Conservation (phyloP, 2,888 invertebrate species). For the Eledone cirrhosa region DNA sequence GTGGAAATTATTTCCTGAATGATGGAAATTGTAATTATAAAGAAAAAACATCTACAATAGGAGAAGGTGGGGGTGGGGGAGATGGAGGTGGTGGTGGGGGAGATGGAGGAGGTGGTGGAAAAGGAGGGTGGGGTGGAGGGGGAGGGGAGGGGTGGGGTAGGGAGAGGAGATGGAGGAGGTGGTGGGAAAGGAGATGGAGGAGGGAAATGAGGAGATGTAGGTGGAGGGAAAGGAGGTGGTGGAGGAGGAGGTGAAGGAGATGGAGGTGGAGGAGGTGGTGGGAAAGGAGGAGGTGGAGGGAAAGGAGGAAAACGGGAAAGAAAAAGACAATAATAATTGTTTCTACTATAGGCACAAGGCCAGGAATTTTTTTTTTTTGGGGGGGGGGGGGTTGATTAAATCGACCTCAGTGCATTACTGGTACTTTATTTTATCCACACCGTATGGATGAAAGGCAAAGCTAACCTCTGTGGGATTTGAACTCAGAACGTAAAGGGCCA, state of each 20-base stretch:
- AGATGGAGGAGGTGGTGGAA: background rate
- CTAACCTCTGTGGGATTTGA: no score
- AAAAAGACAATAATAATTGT: background rate
- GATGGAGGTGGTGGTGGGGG: background rate
- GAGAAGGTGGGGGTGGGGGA: background rate
- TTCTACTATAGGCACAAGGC: no score
- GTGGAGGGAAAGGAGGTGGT: background rate
- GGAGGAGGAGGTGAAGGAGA: background rate
- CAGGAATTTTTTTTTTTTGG: no score
- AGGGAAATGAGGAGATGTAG: background rate
- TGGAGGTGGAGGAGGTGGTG: conserved; percentile 3
- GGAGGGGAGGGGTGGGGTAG: no score
- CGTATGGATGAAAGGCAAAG: no score
- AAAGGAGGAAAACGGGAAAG: background rate
- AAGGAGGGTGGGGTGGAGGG: background rate
- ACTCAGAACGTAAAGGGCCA: no score
- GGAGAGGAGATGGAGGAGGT: background rate
- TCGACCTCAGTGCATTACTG: no score
- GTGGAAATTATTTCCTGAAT: no score
- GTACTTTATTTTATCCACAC: no score
- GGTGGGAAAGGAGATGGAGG: background rate
- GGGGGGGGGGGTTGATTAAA: no score
- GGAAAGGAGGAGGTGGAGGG: background rate
- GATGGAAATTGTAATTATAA: no score
- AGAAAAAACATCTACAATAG: background rate